phyloP scores from a whole-genome alignment of 2,888 invertebrate genomes.

The Helobdella robusta region DNA sequence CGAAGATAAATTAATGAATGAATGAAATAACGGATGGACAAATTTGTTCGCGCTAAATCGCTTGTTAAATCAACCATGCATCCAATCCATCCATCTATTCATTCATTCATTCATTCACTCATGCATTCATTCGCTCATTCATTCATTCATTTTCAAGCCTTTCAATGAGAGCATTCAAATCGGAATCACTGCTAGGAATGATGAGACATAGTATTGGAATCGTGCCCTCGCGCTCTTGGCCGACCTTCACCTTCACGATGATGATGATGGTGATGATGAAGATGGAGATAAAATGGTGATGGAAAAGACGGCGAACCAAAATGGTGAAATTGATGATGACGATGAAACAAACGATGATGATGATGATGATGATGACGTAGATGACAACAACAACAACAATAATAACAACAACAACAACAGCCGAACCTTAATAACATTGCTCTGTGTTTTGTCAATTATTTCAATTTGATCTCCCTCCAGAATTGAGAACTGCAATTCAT shows the following conservation, averaged over 20 bases:
- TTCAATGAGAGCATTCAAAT: constrained; percentile 1
- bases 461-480: constrained; percentile 13
- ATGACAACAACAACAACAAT: not conserved
- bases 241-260: constrained; percentile 8
- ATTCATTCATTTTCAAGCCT: not conserved
- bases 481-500: constrained; percentile 6
- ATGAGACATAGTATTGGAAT: constrained; percentile 13
- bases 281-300: not conserved
- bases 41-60: too few relatives aligned
- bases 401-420: not conserved
- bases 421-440: not conserved
- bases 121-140: not conserved
- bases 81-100: constrained; percentile 5
- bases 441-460: not conserved
- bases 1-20: not conserved
- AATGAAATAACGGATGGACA: too few relatives aligned
- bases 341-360: not conserved
- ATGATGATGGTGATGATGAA: not conserved
- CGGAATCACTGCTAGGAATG: constrained; percentile 12
- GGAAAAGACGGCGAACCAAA: not conserved
- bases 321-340: not conserved
- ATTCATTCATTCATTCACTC: not conserved
- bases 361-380: not conserved
- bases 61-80: not conserved
- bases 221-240: not conserved